These are phyloP conservation scores for Hirundo rustica DNA, from an alignment of 2,797 vertebrate genomes.

Conservation along the genomic window DNA sequence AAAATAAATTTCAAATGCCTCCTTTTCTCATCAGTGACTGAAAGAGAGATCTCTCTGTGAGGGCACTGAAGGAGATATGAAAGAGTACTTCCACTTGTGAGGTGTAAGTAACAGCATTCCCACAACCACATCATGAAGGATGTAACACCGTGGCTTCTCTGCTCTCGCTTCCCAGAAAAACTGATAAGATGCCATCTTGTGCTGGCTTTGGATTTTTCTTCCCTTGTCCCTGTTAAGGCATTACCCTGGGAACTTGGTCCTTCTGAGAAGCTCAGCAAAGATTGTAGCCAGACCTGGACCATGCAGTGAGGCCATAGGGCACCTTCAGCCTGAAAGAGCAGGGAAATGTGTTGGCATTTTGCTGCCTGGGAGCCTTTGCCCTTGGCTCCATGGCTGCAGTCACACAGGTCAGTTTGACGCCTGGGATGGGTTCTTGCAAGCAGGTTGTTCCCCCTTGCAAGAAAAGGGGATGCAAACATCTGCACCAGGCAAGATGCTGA, in stretches of 20 bases:
- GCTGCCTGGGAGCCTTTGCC: background rate
- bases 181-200: background rate
- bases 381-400: background rate
- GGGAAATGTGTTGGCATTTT: background rate
- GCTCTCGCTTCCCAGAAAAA: background rate
- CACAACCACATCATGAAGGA: background rate
- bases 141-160: background rate
- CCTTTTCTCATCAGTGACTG: background rate
- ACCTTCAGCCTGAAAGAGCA: background rate
- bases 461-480: background rate
- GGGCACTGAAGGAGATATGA: background rate
- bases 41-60: background rate
- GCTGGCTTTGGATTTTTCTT: background rate
- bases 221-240: background rate
- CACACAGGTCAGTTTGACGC: background rate
- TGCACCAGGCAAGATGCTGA: background rate
- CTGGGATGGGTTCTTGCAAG: background rate
- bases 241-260: background rate
- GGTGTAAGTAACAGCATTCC: background rate
- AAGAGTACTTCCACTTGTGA: background rate
- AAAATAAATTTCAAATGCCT: background rate
- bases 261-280: background rate
- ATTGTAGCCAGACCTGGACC: background rate
- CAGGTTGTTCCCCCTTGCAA: background rate
- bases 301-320: background rate